phyloP scores from a whole-genome alignment of 1,140 invertebrate species.

The Drosophila kohkoa region DNA sequence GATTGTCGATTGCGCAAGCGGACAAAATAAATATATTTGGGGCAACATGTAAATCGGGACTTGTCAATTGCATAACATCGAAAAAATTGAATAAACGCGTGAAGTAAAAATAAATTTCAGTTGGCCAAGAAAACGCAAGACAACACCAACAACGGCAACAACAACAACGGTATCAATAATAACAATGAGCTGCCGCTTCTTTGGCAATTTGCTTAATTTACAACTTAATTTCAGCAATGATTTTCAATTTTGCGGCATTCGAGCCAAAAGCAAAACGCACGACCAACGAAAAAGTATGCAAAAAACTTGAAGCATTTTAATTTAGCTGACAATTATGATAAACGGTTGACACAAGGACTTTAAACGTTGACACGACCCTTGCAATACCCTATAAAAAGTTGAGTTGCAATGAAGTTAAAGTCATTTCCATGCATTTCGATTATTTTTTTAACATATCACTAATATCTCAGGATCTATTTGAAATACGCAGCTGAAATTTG shows the following conservation, averaged over 20 bases:
- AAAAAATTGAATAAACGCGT: slow-evolving; percentile 22
- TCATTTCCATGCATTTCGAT: no score
- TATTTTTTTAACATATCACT: no score
- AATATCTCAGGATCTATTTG: background rate
- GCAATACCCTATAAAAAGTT: slow-evolving; percentile 5
- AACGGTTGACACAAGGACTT: slow-evolving; percentile 37
- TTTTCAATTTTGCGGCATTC: slow-evolving; percentile 59
- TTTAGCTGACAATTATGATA: slow-evolving; percentile 68
- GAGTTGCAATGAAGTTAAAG: background rate
- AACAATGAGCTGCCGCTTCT: slow-evolving; percentile 27
- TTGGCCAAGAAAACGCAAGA: slow-evolving; percentile 37
- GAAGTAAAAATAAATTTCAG: slow-evolving; percentile 30
- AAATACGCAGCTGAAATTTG: background rate
- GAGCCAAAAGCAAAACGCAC: slow-evolving; percentile 6
- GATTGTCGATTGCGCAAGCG: slow-evolving; percentile 30
- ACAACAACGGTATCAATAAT: slow-evolving; percentile 26
- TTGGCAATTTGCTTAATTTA: slow-evolving; percentile 70
- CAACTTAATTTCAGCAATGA: slow-evolving; percentile 72
- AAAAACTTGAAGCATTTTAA: slow-evolving; percentile 62
- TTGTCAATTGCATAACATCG: slow-evolving; percentile 49
- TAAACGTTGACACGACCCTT: background rate
- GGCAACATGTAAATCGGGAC: slow-evolving; percentile 55
- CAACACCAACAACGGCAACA: slow-evolving; percentile 23
- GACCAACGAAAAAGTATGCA: slow-evolving; percentile 5
- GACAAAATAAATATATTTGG: slow-evolving; percentile 25